Percentiles rank a stretch among this genome's conserved stretches.
Conservation (phyloP, 2,113 vertebrate species). For the Forbesichthys agassizii region DNA sequence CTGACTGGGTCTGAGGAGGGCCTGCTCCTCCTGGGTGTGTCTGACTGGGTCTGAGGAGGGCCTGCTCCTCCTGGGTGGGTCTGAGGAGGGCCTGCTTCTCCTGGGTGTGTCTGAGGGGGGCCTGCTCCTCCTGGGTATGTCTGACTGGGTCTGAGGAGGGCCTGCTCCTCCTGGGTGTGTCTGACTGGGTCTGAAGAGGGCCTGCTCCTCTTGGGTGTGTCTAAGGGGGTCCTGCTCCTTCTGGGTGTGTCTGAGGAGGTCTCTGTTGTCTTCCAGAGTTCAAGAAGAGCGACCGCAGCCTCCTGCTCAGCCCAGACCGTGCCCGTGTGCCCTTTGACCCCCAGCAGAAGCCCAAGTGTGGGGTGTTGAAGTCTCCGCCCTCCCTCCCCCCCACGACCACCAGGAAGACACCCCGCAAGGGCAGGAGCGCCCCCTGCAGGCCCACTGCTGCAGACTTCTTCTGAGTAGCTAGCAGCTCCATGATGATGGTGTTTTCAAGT, state of each 20-base stretch:
- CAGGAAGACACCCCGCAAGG: conserved; percentile 34
- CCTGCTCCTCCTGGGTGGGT: background rate
- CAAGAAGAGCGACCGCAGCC: conserved; percentile 88
- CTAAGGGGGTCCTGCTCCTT: no score
- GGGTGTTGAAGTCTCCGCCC: conserved; percentile 84
- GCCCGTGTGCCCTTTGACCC: conserved; percentile 93
- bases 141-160: no score
- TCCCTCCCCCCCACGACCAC: background rate
- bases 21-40: no score
- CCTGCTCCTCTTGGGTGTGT: background rate
- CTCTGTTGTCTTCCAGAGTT: conserved; percentile 80
- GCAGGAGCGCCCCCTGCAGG: background rate
- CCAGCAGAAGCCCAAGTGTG: conserved; percentile 82
- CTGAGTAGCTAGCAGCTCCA: conserved; percentile 25
- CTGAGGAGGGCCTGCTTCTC: background rate
- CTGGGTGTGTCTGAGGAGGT: background rate
- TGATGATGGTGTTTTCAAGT: no score
- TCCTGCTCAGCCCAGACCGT: conserved; percentile 87
- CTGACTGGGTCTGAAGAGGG: no score
- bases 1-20: background rate
- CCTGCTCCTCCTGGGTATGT: no score
- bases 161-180: no score
- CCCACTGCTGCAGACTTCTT: conserved; percentile 70
- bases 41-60: background rate
- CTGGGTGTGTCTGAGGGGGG: no score